A percentile compares a stretch with the other conserved stretches of the same genome.
Conservation (phyloP, 2,113 vertebrate genomes). For the Ptilorrhoa leucosticta region DNA sequence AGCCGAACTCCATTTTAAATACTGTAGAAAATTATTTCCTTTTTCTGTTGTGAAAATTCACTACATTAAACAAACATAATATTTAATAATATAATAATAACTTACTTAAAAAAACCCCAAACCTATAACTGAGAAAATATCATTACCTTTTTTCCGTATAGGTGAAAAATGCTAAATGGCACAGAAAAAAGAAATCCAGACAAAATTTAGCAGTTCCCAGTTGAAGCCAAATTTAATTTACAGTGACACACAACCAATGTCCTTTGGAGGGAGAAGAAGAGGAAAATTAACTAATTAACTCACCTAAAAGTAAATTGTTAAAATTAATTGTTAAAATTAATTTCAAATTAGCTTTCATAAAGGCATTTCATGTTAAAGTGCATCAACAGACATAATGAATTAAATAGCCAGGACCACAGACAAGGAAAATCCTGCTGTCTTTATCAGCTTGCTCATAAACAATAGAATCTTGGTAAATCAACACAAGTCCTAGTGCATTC, state of each 20-base stretch:
- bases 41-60: neutral
- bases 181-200: neutral
- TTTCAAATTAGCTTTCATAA: neutral
- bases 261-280: neutral
- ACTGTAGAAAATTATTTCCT: neutral
- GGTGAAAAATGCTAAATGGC: neutral
- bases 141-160: neutral
- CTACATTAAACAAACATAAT: neutral
- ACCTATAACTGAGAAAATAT: neutral
- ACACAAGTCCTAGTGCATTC: neutral
- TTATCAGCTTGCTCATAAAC: neutral
- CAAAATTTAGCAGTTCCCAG: neutral
- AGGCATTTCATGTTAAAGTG: neutral
- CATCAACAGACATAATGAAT: neutral
- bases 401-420: neutral
- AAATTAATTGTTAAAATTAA: neutral
- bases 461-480: neutral
- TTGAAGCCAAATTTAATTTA: neutral
- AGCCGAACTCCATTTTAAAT: neutral
- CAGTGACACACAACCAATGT: neutral
- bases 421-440: neutral
- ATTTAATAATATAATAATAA: neutral
- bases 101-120: neutral
- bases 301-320: neutral
- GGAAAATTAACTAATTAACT: neutral